Evolutionary conservation across 2,797 vertebrate genomes (phyloP), one percentile per base, ranked within the genome.

Genomic region (Notoglanidium macrostoma): DNA sequence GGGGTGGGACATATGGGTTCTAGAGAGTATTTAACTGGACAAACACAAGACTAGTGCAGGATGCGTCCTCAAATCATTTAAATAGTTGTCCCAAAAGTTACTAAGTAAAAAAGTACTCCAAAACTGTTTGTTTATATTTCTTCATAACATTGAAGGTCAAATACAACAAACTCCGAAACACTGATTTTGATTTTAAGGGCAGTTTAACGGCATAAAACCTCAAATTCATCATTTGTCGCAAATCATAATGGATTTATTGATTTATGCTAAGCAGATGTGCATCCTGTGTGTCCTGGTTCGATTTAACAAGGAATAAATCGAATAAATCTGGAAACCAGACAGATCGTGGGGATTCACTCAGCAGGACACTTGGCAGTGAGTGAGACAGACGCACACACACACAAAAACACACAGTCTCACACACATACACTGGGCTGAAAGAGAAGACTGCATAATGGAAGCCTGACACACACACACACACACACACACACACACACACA

Each of bases 291-390:
- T 85, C 83, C 74, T 59, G 82, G 26, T 61, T 78, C 8, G 35
- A 70, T 70, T 67, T 21, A 68, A 67, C 46, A 54, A 55, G 55
- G 11, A 57, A 70, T 57, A 70, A 79, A 87, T 85, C 51, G 63
- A 80, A 26, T 84, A 40, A 57, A 85, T 73, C 65, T 88, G 73
- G 87, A 77, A 73, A 44, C 15, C 29, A 29, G 57, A 87, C 83
- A 85, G 54, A 88, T 82, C 83, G 54, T 10, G 23, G 83, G 73
- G 84, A 88, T 85, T 76, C 67, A 88, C 84, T 63, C 74, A 85
- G 83, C 87, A 81, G 54, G 83, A 83, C 46, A 72, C 65, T 73
- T 73, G 83, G 83, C 76, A 74, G n/a, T 35, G 59, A n/a, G 57
- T 15, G 57, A 61, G 32, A 81, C 44, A 73, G 29, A 3, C n/a